Conservation (phyloP, 92 coral and sea anemone species). For the Parazoanthus atlanticus region DNA sequence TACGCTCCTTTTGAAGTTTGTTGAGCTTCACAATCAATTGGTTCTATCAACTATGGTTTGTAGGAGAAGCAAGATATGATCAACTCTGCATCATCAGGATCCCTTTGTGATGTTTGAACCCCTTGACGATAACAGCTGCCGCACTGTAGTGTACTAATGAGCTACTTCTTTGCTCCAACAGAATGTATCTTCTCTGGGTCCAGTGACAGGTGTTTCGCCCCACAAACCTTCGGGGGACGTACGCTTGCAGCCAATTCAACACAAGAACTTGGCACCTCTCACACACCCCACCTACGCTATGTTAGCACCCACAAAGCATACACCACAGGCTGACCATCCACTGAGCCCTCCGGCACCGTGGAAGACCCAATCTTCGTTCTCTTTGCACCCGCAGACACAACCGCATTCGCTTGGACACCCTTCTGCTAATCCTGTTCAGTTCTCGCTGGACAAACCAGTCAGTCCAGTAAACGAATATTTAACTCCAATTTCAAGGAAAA, state of each 20-base stretch:
- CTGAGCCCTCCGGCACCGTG: constrained; percentile 65
- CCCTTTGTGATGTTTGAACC: no score
- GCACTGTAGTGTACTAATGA: neutral
- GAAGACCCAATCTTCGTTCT: constrained; percentile 58
- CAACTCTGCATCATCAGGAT: no score
- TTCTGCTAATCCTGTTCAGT: constrained; percentile 53
- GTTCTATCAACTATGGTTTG: no score
- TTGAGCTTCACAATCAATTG: no score
- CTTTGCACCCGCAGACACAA: constrained; percentile 63
- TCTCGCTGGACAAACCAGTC: constrained; percentile 70
- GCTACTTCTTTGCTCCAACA: constrained; percentile 19
- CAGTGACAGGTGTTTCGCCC: constrained; percentile 55
- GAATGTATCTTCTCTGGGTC: constrained; percentile 68
- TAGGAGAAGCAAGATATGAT: no score
- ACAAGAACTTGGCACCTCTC: constrained; percentile 72
- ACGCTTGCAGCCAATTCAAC: constrained; percentile 85
- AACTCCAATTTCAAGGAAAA: constrained; percentile 79
- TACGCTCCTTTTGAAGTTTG: no score
- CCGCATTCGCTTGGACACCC: constrained; percentile 66
- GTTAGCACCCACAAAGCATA: constrained; percentile 65
- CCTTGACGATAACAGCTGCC: neutral
- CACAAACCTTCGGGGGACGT: constrained; percentile 80
- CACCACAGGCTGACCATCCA: constrained; percentile 65
- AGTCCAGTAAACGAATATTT: constrained; percentile 76
- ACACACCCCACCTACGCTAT: constrained; percentile 64